Evolutionary conservation across 2,797 vertebrate genomes (phyloP).

Genomic region (Microctenopoma stevenorrisi): DNA sequence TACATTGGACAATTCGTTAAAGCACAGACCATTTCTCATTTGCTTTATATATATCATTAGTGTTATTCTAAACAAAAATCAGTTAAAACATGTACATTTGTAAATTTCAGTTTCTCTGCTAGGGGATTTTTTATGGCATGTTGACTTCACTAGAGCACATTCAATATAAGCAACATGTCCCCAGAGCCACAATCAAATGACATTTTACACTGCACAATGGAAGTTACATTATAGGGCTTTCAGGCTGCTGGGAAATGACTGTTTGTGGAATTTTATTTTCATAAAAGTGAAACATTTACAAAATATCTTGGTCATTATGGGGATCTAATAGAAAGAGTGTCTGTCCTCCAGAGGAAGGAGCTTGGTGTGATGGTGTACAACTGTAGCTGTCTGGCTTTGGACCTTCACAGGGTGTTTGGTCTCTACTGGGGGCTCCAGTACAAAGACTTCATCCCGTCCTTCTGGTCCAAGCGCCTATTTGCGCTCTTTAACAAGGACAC

Average conservation of each 20-base stretch:
- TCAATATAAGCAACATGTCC: background rate
- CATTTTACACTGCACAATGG: too few species aligned
- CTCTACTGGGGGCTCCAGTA: constrained; percentile 86
- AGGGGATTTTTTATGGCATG: background rate
- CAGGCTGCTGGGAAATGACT: background rate
- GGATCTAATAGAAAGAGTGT: constrained; percentile 16
- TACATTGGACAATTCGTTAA: constrained; percentile 39
- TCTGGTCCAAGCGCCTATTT: constrained; percentile 94
- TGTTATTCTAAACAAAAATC: background rate
- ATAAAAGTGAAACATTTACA: too few species aligned
- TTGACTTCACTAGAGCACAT: background rate
- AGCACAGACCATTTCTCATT: background rate
- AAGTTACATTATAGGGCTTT: background rate
- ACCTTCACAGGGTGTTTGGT: constrained; percentile 89
- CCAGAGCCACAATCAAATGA: background rate
- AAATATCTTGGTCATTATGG: background rate
- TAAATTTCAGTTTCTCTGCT: background rate
- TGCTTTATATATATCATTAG: background rate
- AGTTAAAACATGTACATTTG: background rate
- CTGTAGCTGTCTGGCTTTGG: constrained; percentile 95
- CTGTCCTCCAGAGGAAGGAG: constrained; percentile 91
- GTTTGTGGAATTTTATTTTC: background rate
- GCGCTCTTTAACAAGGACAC: constrained; percentile 89
- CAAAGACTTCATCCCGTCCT: constrained; percentile 83
- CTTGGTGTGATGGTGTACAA: constrained; percentile 92